Conservation (phyloP, 1,140 invertebrate species). For the Mamestra configurata region DNA sequence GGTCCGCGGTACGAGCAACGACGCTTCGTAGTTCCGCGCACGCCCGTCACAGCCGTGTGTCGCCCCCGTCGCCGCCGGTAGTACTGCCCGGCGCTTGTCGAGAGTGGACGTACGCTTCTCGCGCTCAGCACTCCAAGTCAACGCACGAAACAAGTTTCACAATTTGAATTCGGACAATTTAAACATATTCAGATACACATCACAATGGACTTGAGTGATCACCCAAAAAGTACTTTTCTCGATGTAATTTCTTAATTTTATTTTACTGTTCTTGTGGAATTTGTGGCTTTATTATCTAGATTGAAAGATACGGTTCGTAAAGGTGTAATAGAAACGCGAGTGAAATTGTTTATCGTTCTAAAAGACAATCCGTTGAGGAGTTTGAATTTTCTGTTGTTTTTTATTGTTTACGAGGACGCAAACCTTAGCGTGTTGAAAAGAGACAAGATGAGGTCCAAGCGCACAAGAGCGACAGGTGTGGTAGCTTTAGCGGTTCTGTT, state of each 20-base stretch:
- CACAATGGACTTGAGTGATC: constrained; percentile 70
- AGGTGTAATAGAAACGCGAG: constrained; percentile 78
- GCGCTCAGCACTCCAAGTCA: constrained; percentile 48
- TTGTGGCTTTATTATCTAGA: constrained; percentile 77
- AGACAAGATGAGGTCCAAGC: constrained; percentile 81
- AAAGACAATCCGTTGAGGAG: constrained; percentile 76
- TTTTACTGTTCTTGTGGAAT: constrained; percentile 71
- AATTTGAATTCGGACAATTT: constrained; percentile 55
- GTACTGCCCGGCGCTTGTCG: constrained; percentile 70
- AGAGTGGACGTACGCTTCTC: constrained; percentile 70
- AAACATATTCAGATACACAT: constrained; percentile 56
- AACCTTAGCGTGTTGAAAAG: constrained; percentile 78
- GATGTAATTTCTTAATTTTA: constrained; percentile 67
- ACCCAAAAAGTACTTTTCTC: constrained; percentile 60
- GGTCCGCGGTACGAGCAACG: constrained; percentile 40
- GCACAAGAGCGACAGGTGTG: constrained; percentile 83
- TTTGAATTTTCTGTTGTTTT: constrained; percentile 80
- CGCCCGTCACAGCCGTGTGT: constrained; percentile 66
- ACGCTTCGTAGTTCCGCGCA: constrained; percentile 75
- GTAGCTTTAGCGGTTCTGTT: constrained; percentile 80
- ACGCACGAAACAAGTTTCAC: constrained; percentile 82
- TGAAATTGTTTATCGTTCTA: constrained; percentile 81
- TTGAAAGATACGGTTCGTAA: constrained; percentile 72
- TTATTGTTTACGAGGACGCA: constrained; percentile 75
- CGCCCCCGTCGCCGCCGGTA: constrained; percentile 73